These are phyloP conservation scores for Drosophila insularis DNA, from an alignment of 1,140 invertebrate species.

Conservation along the genomic window DNA sequence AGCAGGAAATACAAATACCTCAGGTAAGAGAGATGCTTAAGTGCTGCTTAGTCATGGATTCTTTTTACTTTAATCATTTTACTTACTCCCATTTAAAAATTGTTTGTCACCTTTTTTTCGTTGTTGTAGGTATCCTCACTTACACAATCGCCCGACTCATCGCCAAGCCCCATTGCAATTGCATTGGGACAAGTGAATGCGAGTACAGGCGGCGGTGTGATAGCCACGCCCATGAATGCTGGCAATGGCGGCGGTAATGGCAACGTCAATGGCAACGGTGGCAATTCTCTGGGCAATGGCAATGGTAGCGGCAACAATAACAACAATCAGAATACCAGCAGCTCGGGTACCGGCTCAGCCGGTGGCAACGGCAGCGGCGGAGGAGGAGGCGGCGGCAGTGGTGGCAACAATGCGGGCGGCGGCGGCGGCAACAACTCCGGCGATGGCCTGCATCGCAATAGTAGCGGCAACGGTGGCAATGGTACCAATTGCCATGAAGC, in stretches of 20 bases:
- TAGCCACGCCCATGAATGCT: conserved; percentile 69
- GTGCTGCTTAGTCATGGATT: background rate
- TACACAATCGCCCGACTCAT: conserved; percentile 93
- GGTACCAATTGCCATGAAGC: conserved; percentile 70
- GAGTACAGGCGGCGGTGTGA: conserved; percentile 70
- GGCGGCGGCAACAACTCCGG: conserved; percentile 63
- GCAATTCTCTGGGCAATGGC: conserved; percentile 62
- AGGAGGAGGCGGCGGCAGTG: conserved; percentile 31
- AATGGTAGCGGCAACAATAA: conserved; percentile 70
- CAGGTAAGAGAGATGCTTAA: conserved; percentile 85
- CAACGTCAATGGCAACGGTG: conserved; percentile 75
- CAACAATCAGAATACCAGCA: conserved; percentile 83
- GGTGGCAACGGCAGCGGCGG: conserved; percentile 37
- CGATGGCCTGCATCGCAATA: conserved; percentile 75
- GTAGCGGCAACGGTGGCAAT: conserved; percentile 59
- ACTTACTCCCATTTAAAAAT: conserved; percentile 10
- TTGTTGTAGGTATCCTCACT: conserved; percentile 88
- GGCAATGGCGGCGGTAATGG: conserved; percentile 82
- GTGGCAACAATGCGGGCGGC: conserved; percentile 67
- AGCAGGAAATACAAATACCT: conserved; percentile 98
- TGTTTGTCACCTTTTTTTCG: conserved; percentile 6
- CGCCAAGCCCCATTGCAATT: conserved; percentile 91
- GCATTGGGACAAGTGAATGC: conserved; percentile 86
- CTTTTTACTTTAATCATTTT: background rate
- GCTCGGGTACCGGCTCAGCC: conserved; percentile 65